Conservation (phyloP, 2,797 vertebrate genomes). For the Poeciliopsis gracilis region DNA sequence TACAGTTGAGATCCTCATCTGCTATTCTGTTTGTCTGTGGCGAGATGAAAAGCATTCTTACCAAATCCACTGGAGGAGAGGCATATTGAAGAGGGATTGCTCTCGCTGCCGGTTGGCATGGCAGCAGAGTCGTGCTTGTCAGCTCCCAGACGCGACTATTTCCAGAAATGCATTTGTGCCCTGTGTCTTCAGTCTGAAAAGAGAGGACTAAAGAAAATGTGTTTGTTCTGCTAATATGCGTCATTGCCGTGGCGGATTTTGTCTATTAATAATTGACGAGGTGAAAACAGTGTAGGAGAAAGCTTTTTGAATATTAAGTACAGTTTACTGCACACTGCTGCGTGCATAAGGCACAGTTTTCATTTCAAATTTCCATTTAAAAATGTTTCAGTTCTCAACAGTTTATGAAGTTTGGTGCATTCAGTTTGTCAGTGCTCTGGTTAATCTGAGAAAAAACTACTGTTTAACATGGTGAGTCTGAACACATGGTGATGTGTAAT, state of each 20-base stretch:
- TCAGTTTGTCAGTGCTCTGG: conserved; percentile 50
- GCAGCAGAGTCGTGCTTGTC: conserved; percentile 69
- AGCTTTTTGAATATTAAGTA: conserved; percentile 39
- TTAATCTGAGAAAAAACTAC: conserved; percentile 55
- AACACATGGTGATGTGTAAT: conserved; percentile 69
- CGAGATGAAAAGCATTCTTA: conserved; percentile 69
- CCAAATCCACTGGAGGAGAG: conserved; percentile 68
- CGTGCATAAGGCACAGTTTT: conserved; percentile 1
- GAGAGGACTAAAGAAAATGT: conserved; percentile 20
- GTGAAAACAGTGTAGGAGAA: conserved; percentile 20
- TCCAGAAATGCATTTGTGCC: conserved; percentile 46
- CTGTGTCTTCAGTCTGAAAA: conserved; percentile 28
- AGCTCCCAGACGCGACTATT: conserved; percentile 47
- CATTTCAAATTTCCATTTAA: neutral
- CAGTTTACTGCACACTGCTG: neutral
- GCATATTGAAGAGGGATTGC: conserved; percentile 59
- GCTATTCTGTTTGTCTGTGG: conserved; percentile 75
- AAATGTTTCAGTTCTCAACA: conserved; percentile 9
- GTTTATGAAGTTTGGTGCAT: conserved; percentile 20
- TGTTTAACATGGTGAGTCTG: conserved; percentile 58
- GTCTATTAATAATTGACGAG: conserved; percentile 45
- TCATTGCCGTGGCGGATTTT: conserved; percentile 20
- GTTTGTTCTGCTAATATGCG: conserved; percentile 52
- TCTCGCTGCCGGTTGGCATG: conserved; percentile 70
- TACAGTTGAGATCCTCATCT: conserved; percentile 66